These are phyloP conservation scores for Drosophila elegans DNA, from an alignment of 1,140 invertebrate species.

Conservation along the genomic window DNA sequence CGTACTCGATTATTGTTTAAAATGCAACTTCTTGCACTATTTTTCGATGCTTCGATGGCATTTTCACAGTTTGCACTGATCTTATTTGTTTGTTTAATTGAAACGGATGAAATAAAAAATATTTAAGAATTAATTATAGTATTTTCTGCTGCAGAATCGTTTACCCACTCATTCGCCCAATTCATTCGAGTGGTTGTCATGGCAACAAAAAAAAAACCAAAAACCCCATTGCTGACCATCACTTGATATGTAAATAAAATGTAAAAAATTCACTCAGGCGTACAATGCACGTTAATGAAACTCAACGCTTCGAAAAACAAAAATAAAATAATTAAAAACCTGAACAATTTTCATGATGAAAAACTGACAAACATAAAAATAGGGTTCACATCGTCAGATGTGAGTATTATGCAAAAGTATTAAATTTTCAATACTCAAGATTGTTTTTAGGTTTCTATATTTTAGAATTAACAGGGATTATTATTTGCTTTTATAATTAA, in stretches of 20 bases:
- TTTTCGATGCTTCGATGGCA: constrained; percentile 42
- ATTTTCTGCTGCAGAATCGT: constrained; percentile 25
- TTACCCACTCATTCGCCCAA: constrained; percentile 22
- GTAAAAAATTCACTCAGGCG: constrained; percentile 57
- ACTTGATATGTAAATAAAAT: constrained; percentile 56
- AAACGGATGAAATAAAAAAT: constrained; percentile 44
- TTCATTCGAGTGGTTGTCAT: constrained; percentile 57
- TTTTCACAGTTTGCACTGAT: constrained; percentile 51
- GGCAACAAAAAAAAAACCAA: constrained; percentile 27
- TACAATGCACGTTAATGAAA: constrained; percentile 60
- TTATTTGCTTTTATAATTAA: too few relatives aligned
- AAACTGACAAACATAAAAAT: not conserved
- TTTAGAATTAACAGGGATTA: too few relatives aligned
- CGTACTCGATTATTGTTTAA: constrained; percentile 39
- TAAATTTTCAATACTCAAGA: too few relatives aligned
- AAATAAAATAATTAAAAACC: constrained; percentile 1
- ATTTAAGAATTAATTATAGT: constrained; percentile 32
- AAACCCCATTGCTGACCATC: constrained; percentile 11
- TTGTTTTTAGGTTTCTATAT: not conserved
- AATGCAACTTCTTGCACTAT: constrained; percentile 69
- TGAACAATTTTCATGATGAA: constrained; percentile 2
- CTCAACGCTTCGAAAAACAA: constrained; percentile 36
- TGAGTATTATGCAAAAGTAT: too few relatives aligned
- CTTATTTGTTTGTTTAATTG: constrained; percentile 30
- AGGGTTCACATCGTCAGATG: too few relatives aligned